phyloP scores from a whole-genome alignment of 2,113 vertebrate genomes.

The Motacilla alba region DNA sequence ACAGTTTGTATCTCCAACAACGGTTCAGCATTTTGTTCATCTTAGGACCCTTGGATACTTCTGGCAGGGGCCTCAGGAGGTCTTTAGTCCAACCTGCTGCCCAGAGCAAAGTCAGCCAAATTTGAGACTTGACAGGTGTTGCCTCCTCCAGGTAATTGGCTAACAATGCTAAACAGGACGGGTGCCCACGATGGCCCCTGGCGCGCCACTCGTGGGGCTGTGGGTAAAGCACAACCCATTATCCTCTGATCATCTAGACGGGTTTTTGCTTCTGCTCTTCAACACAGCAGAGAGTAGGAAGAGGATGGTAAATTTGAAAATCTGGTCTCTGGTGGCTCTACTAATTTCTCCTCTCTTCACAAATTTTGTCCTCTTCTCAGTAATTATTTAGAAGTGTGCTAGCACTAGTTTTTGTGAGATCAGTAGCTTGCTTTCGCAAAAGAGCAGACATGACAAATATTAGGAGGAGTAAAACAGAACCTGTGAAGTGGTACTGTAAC shows the following conservation, averaged over 20 bases:
- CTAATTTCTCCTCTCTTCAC: background rate
- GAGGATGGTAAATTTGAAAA: background rate
- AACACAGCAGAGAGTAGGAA: background rate
- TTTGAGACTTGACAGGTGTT: background rate
- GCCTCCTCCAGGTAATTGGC: background rate
- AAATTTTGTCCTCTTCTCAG: background rate
- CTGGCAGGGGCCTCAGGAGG: background rate
- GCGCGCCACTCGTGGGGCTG: background rate
- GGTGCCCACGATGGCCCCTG: rapidly evolving
- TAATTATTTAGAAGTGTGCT: background rate
- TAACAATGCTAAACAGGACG: background rate
- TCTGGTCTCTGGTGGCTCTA: background rate
- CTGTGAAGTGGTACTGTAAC: background rate
- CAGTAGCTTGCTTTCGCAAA: background rate
- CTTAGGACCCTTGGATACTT: background rate
- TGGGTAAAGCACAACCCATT: background rate
- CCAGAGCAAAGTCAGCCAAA: background rate
- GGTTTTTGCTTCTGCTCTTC: background rate
- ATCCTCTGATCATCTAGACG: background rate
- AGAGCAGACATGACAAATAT: background rate
- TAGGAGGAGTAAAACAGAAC: background rate
- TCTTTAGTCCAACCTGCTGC: background rate
- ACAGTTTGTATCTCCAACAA: background rate
- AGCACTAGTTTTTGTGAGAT: background rate
- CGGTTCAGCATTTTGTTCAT: background rate